Base-by-base conservation (phyloP, 2,797 vertebrate species). In the Paguma larvata region DNA sequence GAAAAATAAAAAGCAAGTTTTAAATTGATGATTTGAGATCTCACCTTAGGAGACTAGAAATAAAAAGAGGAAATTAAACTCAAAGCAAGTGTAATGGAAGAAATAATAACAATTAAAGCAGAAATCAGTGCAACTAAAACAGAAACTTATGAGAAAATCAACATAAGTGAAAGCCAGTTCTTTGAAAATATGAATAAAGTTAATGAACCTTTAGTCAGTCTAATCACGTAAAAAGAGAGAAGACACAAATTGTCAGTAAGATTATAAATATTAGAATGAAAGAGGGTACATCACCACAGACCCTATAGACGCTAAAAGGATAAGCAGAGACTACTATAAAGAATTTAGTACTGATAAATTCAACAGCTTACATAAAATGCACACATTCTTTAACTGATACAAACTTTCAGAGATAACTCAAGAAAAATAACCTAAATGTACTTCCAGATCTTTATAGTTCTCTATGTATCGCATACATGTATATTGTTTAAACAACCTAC, bases 301-400 rank as follows among this genome's bases (percentile, higher is more conserved):
- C 46, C 15, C 27, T 41, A 48, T 21, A 88, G 48, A 44, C 21
- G 62, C 51, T 44, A 68, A n/a, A 91, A 46, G 63, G 19, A 32
- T 41, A 63, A 73, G 25, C 12, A 88, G 16, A 3, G 3, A 65
- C 21, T 90, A 67, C 32, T 72, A 32, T 65, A 87, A 88, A 87
- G 4, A 90, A 83, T 41, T 73, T 30, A 83, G 1, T 84, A 18
- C 38, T 73, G 70, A 25, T 73, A 44, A 73, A 41, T 73, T 73
- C 38, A 44, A 44, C 21, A 84, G 34, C 9, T 85, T 92, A 78
- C 19, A 21, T 73, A n/a, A 94, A 83, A 63, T 63, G 21, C 10
- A 72, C 14, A 84, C 34, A 59, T 93, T 79, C 27, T 63, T 91
- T 87, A 41, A 91, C 65, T 93, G n/a, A 68, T 44, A 67, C 48